A percentile compares a stretch with the other conserved stretches of the same genome.
These are phyloP conservation scores for Carassius auratus DNA, from an alignment of 2,113 vertebrate genomes.

Conservation along the genomic window DNA sequence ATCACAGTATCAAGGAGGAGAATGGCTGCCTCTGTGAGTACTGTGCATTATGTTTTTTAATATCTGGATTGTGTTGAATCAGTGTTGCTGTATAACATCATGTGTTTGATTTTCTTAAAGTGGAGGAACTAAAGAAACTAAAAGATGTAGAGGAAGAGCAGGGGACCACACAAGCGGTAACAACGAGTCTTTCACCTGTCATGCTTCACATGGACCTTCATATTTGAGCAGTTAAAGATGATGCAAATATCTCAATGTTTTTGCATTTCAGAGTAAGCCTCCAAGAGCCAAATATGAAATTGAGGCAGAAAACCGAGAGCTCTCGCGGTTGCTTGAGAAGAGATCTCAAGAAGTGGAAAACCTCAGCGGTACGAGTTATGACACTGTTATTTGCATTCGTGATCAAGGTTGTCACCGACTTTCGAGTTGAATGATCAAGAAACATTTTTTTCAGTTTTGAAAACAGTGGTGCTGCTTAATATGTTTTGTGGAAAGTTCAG, in stretches of 20 bases:
- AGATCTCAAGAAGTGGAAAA: slow-evolving; percentile 90
- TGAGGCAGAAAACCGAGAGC: slow-evolving; percentile 92
- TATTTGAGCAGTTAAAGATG: background rate
- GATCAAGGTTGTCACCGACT: background rate
- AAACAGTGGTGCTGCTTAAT: no score
- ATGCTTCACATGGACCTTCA: no score
- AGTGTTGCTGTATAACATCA: background rate
- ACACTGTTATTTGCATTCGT: background rate
- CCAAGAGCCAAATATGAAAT: slow-evolving; percentile 89
- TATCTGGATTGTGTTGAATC: background rate
- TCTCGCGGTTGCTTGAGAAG: slow-evolving; percentile 88
- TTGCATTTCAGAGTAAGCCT: slow-evolving; percentile 75
- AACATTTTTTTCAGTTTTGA: no score
- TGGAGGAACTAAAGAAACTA: slow-evolving; percentile 81
- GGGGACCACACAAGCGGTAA: slow-evolving; percentile 81
- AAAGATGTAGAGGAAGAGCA: slow-evolving; percentile 87
- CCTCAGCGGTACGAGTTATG: slow-evolving; percentile 80
- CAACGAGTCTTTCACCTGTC: background rate
- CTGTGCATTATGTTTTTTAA: background rate
- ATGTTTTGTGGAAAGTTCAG: no score
- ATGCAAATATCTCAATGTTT: background rate
- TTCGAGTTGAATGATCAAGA: no score
- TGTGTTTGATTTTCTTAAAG: slow-evolving; percentile 66
- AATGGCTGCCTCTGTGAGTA: slow-evolving; percentile 87
- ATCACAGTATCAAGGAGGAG: slow-evolving; percentile 83